A percentile compares a stretch with the other conserved stretches of the same genome.
phyloP scores from a whole-genome alignment of 1,140 invertebrate species.

The Artemia franciscana region DNA sequence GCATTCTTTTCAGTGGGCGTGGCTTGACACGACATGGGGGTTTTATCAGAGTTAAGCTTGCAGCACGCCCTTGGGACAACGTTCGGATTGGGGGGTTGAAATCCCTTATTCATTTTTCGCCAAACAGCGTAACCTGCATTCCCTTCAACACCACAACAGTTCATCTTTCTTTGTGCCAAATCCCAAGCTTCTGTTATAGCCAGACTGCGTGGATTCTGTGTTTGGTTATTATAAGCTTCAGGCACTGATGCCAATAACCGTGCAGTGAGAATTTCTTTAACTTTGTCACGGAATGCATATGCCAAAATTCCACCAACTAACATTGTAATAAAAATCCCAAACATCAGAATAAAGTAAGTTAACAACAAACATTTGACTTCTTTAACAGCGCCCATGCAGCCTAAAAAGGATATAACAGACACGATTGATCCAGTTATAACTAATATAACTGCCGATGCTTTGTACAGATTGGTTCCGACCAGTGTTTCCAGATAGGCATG shows the following conservation, averaged over 20 bases:
- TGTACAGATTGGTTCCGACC: conserved; percentile 54
- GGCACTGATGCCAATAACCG: conserved; percentile 19
- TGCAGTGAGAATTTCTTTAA: conserved; percentile 23
- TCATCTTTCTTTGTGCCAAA: conserved; percentile 44
- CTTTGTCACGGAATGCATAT: conserved; percentile 60
- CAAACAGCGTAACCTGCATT: conserved; percentile 38
- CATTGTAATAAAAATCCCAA: conserved; percentile 64
- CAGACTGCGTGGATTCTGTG: conserved; percentile 33
- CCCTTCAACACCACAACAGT: conserved; percentile 50
- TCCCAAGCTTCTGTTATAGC: conserved; percentile 56
- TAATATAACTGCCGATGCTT: conserved; percentile 52
- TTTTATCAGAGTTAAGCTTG: conserved; percentile 15
- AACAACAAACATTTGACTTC: conserved; percentile 72
- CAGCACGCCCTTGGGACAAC: conserved; percentile 55
- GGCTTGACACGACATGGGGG: conserved; percentile 7
- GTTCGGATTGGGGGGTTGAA: conserved; percentile 21
- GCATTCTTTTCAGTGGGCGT: conserved; percentile 3
- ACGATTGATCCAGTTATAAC: conserved; percentile 50
- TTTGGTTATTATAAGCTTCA: conserved; percentile 50
- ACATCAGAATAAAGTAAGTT: conserved; percentile 61
- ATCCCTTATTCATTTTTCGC: conserved; percentile 18
- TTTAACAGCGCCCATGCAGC: conserved; percentile 58
- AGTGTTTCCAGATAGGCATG: conserved; percentile 56
- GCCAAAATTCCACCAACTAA: conserved; percentile 65
- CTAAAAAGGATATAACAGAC: conserved; percentile 52